Evolutionary conservation across 2,113 vertebrate species (phyloP).

Genomic region (Fulmarus glacialis): DNA sequence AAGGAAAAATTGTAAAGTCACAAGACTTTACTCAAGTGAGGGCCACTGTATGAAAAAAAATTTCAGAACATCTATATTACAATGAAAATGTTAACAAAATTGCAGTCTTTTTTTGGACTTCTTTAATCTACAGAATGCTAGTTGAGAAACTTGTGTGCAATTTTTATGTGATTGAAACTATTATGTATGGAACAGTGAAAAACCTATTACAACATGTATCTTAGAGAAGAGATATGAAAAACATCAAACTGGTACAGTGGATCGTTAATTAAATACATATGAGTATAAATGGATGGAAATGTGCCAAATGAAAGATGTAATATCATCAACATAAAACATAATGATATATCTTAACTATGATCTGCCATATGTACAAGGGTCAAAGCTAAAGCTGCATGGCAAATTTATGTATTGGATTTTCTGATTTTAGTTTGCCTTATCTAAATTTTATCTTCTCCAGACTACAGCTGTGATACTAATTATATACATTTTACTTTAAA

Average conservation of each 20-base stretch:
- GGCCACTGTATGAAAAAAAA: neutral
- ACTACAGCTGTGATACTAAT: neutral
- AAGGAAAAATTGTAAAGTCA: neutral
- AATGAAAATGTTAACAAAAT: neutral
- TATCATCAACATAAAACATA: neutral
- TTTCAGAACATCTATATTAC: neutral
- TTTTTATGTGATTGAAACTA: neutral
- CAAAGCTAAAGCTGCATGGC: neutral
- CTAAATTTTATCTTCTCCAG: neutral
- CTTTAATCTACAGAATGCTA: neutral
- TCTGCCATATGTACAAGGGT: neutral
- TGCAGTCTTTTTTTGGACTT: neutral
- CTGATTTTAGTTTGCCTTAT: neutral
- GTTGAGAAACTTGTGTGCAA: neutral
- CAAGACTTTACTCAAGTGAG: neutral
- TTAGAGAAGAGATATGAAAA: neutral
- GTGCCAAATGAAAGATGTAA: neutral
- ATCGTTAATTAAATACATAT: neutral
- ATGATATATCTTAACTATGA: neutral
- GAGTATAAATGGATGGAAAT: neutral
- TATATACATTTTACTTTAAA: neutral
- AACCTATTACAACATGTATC: neutral
- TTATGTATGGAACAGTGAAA: neutral
- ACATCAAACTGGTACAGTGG: neutral
- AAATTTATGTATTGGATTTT: neutral